Percentiles rank a stretch among this genome's conserved stretches.
Evolutionary conservation across 2,888 invertebrate genomes (phyloP).

Genomic region (Orthosia gothica): DNA sequence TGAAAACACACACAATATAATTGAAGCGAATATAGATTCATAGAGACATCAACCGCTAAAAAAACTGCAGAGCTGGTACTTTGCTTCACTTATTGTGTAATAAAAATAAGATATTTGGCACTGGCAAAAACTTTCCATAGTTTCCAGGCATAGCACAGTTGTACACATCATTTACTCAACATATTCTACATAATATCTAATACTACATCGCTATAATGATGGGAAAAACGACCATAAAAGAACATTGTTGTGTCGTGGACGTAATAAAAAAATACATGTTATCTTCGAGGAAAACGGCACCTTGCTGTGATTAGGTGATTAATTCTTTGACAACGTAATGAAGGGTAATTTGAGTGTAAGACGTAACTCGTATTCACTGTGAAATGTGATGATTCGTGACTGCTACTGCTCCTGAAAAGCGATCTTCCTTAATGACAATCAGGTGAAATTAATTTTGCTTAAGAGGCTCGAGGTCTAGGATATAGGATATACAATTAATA

Average conservation of each 20-base stretch:
- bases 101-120: neutral
- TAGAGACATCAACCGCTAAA: no score
- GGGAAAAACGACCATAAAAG: conserved; percentile 45
- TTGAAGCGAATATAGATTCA: no score
- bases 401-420: neutral
- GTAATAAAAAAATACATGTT: conserved; percentile 35
- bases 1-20: no score
- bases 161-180: conserved; percentile 25
- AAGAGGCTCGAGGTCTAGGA: no score
- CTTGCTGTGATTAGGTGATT: conserved; percentile 8
- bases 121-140: conserved; percentile 28
- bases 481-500: no score
- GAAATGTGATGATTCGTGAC: conserved; percentile 1
- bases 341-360: conserved; percentile 15
- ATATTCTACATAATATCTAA: conserved; percentile 35
- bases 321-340: conserved; percentile 28
- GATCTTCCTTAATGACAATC: neutral
- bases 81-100: conserved; percentile 7
- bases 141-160: conserved; percentile 25
- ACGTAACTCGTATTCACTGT: neutral
- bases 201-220: conserved; percentile 46
- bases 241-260: conserved; percentile 33
- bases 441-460: no score
- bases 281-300: conserved; percentile 28
- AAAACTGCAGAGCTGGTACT: no score